phyloP scores from a whole-genome alignment of 2,113 vertebrate species.

The Syngnathoides biaculeatus region DNA sequence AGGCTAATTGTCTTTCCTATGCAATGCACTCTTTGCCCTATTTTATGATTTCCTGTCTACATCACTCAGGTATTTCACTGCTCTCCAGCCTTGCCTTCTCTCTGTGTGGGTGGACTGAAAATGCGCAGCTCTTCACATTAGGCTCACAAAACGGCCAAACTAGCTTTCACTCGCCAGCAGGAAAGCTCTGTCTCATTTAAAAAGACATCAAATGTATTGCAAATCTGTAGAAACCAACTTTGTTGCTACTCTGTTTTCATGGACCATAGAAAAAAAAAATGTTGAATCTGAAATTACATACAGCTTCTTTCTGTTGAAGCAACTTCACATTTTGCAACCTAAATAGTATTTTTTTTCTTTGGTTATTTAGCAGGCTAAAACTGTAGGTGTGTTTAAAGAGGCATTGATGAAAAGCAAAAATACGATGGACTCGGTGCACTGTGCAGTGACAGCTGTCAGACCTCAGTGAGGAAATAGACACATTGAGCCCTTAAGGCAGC shows the following conservation, averaged over 20 bases:
- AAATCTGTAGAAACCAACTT: constrained; percentile 7
- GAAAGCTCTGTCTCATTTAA: constrained; percentile 26
- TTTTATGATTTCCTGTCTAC: constrained; percentile 20
- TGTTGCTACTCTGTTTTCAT: not conserved
- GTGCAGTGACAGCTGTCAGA: constrained; percentile 41
- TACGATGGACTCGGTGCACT: constrained; percentile 12
- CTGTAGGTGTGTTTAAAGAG: constrained; percentile 4
- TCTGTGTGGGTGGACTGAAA: constrained; percentile 34
- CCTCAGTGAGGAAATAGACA: constrained; percentile 16
- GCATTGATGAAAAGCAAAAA: constrained; percentile 26
- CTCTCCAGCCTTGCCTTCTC: constrained; percentile 27
- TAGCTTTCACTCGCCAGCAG: constrained; percentile 15
- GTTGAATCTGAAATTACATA: not conserved
- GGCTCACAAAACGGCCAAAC: constrained; percentile 27
- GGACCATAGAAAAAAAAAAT: not conserved
- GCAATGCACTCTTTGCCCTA: constrained; percentile 4
- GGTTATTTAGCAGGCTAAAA: not conserved
- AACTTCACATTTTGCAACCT: not conserved
- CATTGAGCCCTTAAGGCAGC: constrained; percentile 28
- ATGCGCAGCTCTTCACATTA: constrained; percentile 22
- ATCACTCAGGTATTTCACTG: constrained; percentile 17
- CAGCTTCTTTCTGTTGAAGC: not conserved
- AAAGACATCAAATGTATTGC: constrained; percentile 16
- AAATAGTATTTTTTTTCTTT: not conserved
- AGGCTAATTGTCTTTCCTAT: constrained; percentile 15